phyloP scores from a whole-genome alignment of 64 coral and sea anemone genomes.

The Pocillopora damicornis region DNA sequence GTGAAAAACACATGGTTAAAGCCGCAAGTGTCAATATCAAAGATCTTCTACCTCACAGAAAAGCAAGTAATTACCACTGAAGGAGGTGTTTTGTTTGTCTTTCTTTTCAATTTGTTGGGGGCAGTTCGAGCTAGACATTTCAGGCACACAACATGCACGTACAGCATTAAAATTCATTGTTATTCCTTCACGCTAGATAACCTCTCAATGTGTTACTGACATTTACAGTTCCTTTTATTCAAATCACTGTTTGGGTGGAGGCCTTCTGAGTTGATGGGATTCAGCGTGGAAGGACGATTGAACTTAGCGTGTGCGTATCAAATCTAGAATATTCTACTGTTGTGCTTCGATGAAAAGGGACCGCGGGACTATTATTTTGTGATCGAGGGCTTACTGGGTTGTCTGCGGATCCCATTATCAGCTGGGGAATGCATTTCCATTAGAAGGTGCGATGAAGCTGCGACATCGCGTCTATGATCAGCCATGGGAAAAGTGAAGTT shows the following conservation, averaged over 20 bases:
- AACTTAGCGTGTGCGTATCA: not conserved
- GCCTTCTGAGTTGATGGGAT: not conserved
- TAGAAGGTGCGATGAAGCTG: not conserved
- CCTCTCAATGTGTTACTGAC: not conserved
- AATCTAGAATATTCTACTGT: not conserved
- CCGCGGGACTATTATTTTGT: not conserved
- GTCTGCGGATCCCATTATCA: not conserved
- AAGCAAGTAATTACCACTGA: not conserved
- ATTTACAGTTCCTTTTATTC: not conserved
- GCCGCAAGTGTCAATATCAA: not conserved
- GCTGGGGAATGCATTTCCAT: not conserved
- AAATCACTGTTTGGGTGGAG: not conserved
- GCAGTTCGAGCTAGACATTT: not conserved
- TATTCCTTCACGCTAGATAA: not conserved
- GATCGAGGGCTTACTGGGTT: not conserved
- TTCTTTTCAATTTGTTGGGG: not conserved
- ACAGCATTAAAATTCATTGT: not conserved
- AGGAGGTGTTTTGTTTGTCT: not conserved
- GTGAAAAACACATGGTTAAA: constrained; percentile 1
- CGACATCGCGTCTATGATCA: not conserved
- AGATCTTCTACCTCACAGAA: not conserved
- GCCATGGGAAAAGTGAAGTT: not conserved
- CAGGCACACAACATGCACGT: not conserved
- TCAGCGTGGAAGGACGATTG: not conserved
- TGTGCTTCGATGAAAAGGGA: not conserved